Percentiles rank a stretch among this genome's conserved stretches.
These are phyloP conservation scores for Gymnoscopelus microlampas DNA, from an alignment of 2,797 vertebrate species.

Conservation along the genomic window DNA sequence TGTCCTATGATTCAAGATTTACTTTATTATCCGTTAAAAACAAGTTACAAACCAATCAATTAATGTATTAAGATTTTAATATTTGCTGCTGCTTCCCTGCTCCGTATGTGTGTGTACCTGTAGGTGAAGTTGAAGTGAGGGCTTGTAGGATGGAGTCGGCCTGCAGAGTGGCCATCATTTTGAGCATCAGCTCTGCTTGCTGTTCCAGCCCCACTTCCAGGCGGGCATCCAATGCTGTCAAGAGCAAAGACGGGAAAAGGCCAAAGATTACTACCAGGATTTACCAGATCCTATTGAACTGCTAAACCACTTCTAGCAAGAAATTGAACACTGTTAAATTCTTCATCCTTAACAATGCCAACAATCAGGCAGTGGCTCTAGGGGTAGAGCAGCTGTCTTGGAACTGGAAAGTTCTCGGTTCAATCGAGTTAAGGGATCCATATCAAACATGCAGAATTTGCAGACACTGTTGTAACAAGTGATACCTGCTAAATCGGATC, in stretches of 20 bases:
- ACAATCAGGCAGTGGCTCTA: too few relatives aligned
- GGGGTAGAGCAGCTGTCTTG: too few relatives aligned
- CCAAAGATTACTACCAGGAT: not conserved
- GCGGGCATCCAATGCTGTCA: slow-evolving; percentile 93
- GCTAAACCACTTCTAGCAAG: not conserved
- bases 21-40: too few relatives aligned
- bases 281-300: not conserved
- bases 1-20: not conserved
- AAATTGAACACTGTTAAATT: too few relatives aligned
- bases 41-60: too few relatives aligned
- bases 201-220: slow-evolving; percentile 98
- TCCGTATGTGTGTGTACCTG: slow-evolving; percentile 78
- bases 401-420: too few relatives aligned
- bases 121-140: slow-evolving; percentile 91
- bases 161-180: slow-evolving; percentile 99
- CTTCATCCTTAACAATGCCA: too few relatives aligned
- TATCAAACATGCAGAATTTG: too few relatives aligned
- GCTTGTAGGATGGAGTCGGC: slow-evolving; percentile 98
- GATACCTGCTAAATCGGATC: too few relatives aligned
- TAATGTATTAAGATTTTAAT: too few relatives aligned
- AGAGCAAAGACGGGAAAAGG: not conserved
- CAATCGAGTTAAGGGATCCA: too few relatives aligned
- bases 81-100: not conserved
- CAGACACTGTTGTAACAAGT: too few relatives aligned
- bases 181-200: slow-evolving; percentile 98